Conservation (phyloP, 2,888 invertebrate genomes). For the Ptilodon capucinus region DNA sequence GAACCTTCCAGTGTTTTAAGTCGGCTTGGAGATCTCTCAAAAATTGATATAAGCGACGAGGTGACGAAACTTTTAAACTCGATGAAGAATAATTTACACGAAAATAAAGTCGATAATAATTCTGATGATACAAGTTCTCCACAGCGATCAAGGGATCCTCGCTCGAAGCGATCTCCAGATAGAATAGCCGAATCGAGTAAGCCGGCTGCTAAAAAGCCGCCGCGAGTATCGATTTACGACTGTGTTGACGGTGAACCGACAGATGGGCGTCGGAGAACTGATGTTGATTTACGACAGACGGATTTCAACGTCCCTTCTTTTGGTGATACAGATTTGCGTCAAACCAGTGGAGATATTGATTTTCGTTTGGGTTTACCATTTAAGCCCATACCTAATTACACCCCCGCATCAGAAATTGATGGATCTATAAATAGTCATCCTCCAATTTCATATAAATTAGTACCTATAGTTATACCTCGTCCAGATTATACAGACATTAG, state of each 20-base stretch:
- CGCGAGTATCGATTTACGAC: constrained; percentile 83
- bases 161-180: constrained; percentile 67
- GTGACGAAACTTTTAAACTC: constrained; percentile 86
- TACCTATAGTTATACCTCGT: constrained; percentile 85
- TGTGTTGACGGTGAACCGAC: constrained; percentile 81
- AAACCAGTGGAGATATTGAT: constrained; percentile 86
- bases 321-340: constrained; percentile 86
- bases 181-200: constrained; percentile 51
- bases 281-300: constrained; percentile 77
- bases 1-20: constrained; percentile 81
- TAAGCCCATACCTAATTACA: constrained; percentile 90
- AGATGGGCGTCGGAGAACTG: constrained; percentile 70
- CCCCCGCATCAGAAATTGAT: constrained; percentile 93
- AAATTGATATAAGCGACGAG: constrained; percentile 88
- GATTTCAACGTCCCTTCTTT: constrained; percentile 82
- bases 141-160: constrained; percentile 63
- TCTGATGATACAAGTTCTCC: constrained; percentile 48
- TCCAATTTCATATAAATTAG: constrained; percentile 86
- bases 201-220: constrained; percentile 47
- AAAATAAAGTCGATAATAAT: constrained; percentile 49
- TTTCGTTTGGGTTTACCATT: constrained; percentile 89
- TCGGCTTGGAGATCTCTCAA: constrained; percentile 86
- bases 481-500: constrained; percentile 90
- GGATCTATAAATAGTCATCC: constrained; percentile 91
- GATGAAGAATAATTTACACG: constrained; percentile 79